Evolutionary conservation across 2,113 vertebrate species (phyloP).

Genomic region (Barbus barbus): DNA sequence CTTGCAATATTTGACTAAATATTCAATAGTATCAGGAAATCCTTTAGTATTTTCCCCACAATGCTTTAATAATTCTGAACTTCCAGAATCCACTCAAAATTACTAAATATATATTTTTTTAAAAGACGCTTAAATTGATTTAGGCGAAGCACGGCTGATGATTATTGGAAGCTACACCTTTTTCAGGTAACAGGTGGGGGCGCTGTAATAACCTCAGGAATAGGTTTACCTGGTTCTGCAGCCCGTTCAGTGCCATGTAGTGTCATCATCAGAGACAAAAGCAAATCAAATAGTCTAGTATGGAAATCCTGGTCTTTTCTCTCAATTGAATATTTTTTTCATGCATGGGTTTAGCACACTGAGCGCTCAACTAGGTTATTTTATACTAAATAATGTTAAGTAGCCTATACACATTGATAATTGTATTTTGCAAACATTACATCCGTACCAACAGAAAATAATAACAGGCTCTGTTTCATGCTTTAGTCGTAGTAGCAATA

Average conservation of each 20-base stretch:
- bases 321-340: neutral
- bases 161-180: constrained; percentile 17
- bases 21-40: neutral
- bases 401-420: neutral
- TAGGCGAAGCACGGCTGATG: neutral
- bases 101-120: neutral
- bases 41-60: neutral
- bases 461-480: neutral
- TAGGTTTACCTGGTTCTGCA: neutral
- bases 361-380: neutral
- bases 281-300: neutral
- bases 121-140: neutral
- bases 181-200: constrained; percentile 67
- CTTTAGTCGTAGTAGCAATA: neutral
- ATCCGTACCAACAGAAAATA: neutral
- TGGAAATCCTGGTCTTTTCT: neutral
- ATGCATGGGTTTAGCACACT: neutral
- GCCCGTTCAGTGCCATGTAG: neutral
- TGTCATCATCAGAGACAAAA: neutral
- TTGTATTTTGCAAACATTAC: neutral
- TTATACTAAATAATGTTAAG: neutral
- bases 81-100: neutral
- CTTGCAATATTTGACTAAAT: neutral
- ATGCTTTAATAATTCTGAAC: neutral
- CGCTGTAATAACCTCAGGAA: constrained; percentile 60